Conservation (phyloP, 1,140 invertebrate genomes). For the Galleria mellonella region DNA sequence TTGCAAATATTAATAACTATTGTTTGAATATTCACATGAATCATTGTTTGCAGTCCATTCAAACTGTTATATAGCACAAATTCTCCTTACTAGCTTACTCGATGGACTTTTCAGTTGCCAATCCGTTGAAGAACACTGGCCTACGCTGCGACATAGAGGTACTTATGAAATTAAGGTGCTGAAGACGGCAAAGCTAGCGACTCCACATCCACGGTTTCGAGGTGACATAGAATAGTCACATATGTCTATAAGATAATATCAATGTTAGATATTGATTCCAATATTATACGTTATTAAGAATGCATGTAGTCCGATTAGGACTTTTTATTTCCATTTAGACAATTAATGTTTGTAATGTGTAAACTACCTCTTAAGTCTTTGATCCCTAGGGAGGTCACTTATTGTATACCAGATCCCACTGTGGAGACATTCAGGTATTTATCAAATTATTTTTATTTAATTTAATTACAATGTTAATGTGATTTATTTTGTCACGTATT, state of each 20-base stretch:
- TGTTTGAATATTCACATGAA: slow-evolving; percentile 4
- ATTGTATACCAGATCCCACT: slow-evolving; percentile 57
- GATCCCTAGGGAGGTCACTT: slow-evolving; percentile 48
- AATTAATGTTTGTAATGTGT: slow-evolving; percentile 30
- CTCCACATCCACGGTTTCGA: slow-evolving; percentile 39
- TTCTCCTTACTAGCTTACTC: slow-evolving; percentile 53
- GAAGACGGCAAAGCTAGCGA: slow-evolving; percentile 25
- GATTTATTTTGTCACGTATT: slow-evolving; percentile 32
- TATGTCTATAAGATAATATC: slow-evolving; percentile 28
- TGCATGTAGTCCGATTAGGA: slow-evolving; percentile 51
- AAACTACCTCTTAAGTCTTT: slow-evolving; percentile 44
- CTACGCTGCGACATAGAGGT: slow-evolving; percentile 36
- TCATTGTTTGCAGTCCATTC: not conserved
- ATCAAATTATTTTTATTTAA: slow-evolving; percentile 44
- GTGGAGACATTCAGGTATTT: slow-evolving; percentile 69
- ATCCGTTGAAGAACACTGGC: slow-evolving; percentile 35
- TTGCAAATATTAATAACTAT: slow-evolving; percentile 2
- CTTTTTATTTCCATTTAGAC: slow-evolving; percentile 40
- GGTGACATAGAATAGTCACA: slow-evolving; percentile 61
- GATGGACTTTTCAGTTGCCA: slow-evolving; percentile 71
- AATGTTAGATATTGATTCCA: slow-evolving; percentile 21
- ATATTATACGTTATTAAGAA: slow-evolving; percentile 20
- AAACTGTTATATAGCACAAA: slow-evolving; percentile 10
- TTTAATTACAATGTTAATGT: slow-evolving; percentile 38
- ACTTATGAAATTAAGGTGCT: slow-evolving; percentile 57